Conservation (phyloP, 2,113 vertebrate species). For the Bubalus kerabau region DNA sequence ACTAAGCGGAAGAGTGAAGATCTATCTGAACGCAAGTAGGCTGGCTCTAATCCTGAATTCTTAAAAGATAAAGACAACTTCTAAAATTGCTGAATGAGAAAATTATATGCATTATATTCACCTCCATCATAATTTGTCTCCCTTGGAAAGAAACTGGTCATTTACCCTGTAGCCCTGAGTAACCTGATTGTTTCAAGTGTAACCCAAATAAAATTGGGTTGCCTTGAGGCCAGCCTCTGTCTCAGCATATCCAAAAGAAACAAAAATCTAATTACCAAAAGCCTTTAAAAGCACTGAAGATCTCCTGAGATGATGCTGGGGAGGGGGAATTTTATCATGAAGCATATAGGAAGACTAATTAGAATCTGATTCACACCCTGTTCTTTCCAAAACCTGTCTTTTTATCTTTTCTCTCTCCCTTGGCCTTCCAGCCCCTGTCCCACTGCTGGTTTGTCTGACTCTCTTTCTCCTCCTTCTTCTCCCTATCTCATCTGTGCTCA, state of each 20-base stretch:
- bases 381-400: conserved; percentile 7
- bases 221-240: conserved; percentile 1
- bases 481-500: background rate
- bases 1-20: background rate
- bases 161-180: background rate
- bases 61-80: conserved; percentile 12
- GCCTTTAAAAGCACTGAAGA: conserved; percentile 2
- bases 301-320: conserved; percentile 19
- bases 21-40: background rate
- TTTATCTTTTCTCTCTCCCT: background rate
- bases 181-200: conserved; percentile 36
- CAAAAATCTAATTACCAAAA: conserved; percentile 43
- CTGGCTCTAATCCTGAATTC: background rate
- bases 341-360: conserved; percentile 44
- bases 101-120: background rate
- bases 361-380: background rate
- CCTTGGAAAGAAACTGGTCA: background rate
- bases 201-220: conserved; percentile 52
- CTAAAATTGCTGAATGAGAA: conserved; percentile 6
- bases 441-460: background rate
- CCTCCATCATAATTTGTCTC: conserved; percentile 16
- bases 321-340: background rate
- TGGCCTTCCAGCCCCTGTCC: background rate
- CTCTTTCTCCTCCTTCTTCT: background rate
- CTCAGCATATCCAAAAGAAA: conserved; percentile 34